Evolutionary conservation across 2,113 vertebrate genomes (phyloP).

Genomic region (Antigone vipio): DNA sequence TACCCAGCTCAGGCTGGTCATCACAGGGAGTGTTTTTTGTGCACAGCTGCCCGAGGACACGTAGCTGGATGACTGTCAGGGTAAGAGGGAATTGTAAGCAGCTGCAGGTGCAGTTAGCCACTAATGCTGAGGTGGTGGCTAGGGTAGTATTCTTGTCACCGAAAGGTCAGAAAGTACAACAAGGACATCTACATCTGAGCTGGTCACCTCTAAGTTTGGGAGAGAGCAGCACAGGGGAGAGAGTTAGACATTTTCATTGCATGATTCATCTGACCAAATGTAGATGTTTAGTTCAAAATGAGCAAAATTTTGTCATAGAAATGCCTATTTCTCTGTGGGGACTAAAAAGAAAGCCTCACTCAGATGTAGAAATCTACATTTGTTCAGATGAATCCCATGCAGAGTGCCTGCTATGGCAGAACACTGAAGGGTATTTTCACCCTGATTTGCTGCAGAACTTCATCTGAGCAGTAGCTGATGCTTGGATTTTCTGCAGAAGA

Average conservation of each 20-base stretch:
- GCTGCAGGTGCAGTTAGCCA: background rate
- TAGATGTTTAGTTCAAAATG: background rate
- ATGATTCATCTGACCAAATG: background rate
- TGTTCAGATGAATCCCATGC: background rate
- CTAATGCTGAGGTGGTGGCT: background rate
- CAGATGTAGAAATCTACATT: background rate
- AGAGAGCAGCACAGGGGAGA: background rate
- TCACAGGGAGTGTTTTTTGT: background rate
- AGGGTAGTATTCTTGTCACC: background rate
- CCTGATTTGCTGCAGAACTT: background rate
- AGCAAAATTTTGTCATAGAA: background rate
- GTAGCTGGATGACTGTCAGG: accelerated
- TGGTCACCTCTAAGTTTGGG: background rate
- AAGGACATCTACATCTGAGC: background rate
- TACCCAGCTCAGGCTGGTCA: background rate
- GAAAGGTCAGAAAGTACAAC: background rate
- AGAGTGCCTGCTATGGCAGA: background rate
- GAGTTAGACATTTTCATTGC: background rate
- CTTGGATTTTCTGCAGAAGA: background rate
- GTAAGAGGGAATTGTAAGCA: background rate
- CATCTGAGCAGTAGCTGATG: background rate
- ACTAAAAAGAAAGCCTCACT: background rate
- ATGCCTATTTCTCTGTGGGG: background rate
- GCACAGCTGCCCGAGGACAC: background rate
- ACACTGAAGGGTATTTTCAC: background rate